A percentile compares a stretch with the other conserved stretches of the same genome.
phyloP scores from a whole-genome alignment of 2,888 invertebrate species.

The Zaprionus lineosus region DNA sequence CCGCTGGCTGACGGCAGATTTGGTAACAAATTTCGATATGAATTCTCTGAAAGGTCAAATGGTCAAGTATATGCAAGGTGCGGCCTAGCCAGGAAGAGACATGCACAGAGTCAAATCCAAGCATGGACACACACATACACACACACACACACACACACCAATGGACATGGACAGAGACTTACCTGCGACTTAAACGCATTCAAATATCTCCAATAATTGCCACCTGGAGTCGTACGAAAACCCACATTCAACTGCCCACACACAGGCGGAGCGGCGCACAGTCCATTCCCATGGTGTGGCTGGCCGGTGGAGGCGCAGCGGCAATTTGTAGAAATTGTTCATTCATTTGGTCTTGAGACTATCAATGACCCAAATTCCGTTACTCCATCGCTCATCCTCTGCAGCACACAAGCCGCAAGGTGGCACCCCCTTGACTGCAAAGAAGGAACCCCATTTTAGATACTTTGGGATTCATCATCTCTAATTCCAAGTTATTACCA shows the following conservation, averaged over 20 bases:
- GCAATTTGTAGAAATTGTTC: slow-evolving; percentile 25
- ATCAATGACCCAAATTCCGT: slow-evolving; percentile 42
- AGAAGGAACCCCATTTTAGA: too few relatives aligned
- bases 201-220: slow-evolving; percentile 42
- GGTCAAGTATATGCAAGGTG: slow-evolving; percentile 21
- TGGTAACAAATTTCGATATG: slow-evolving; percentile 19
- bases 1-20: slow-evolving; percentile 21
- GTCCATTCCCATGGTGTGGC: slow-evolving; percentile 40
- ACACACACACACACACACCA: slow-evolving; percentile 4
- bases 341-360: slow-evolving; percentile 6
- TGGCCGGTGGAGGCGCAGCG: slow-evolving; percentile 15
- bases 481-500: too few relatives aligned
- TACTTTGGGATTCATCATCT: too few relatives aligned
- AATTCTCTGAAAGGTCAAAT: slow-evolving; percentile 46
- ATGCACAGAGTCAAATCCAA: background rate
- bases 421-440: too few relatives aligned
- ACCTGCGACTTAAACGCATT: too few relatives aligned
- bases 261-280: slow-evolving; percentile 19
- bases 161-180: too few relatives aligned
- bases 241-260: slow-evolving; percentile 54
- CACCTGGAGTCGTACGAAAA: slow-evolving; percentile 40
- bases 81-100: slow-evolving; percentile 5
- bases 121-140: background rate
- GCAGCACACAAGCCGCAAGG: too few relatives aligned
- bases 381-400: slow-evolving; percentile 18